Percentiles rank a stretch among this genome's conserved stretches.
Conservation (phyloP, 2,888 invertebrate genomes). For the Cepaea hortensis region DNA sequence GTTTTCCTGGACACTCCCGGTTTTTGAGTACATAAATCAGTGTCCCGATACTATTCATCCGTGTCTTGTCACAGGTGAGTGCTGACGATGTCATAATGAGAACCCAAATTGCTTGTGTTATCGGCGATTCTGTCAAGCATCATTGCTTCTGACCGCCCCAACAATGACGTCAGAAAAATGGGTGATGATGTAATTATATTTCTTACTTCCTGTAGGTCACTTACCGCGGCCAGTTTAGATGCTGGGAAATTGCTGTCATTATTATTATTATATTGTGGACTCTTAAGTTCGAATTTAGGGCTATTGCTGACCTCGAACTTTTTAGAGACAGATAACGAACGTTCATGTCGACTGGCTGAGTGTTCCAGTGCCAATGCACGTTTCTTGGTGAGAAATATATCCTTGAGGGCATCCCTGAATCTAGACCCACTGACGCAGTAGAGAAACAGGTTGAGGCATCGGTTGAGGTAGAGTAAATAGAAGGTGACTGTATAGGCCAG, state of each 20-base stretch:
- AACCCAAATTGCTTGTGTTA: too few relatives aligned
- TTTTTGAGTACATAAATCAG: too few relatives aligned
- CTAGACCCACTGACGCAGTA: conserved; percentile 65
- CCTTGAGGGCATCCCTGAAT: conserved; percentile 58
- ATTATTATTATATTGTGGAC: too few relatives aligned
- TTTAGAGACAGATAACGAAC: not conserved
- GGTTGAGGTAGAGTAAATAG: conserved; percentile 64
- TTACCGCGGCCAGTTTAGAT: not conserved
- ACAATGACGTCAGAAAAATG: too few relatives aligned
- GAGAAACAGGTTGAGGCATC: conserved; percentile 65
- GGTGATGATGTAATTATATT: too few relatives aligned
- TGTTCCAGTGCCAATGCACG: not conserved
- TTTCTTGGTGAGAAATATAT: conserved; percentile 35
- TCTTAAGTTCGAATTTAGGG: not conserved
- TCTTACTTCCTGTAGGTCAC: too few relatives aligned
- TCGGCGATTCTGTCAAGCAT: too few relatives aligned
- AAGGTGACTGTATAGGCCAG: conserved; percentile 59
- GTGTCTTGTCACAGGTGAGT: too few relatives aligned
- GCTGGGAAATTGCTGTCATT: not conserved
- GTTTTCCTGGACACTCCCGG: too few relatives aligned
- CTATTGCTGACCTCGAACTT: not conserved
- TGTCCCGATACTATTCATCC: too few relatives aligned
- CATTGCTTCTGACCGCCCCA: too few relatives aligned
- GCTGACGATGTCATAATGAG: too few relatives aligned
- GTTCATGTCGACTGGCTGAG: not conserved